Conservation (phyloP, 2,113 vertebrate genomes). For the Cephalopterus ornatus region DNA sequence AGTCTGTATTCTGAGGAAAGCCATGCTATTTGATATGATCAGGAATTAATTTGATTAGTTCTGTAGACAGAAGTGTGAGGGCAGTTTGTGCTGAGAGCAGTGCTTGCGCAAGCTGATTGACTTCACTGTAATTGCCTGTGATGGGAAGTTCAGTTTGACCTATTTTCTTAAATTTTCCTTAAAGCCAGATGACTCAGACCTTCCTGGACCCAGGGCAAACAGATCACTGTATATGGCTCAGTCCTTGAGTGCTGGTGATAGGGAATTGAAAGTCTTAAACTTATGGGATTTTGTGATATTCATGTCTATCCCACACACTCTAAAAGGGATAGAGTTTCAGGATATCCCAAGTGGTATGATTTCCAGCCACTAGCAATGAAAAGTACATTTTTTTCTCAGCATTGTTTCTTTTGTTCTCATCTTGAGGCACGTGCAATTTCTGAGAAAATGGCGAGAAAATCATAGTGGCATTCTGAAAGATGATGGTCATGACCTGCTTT, state of each 20-base stretch:
- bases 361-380: neutral
- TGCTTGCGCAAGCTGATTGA: constrained; percentile 10
- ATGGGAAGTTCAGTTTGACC: constrained; percentile 38
- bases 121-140: constrained; percentile 2
- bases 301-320: neutral
- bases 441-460: neutral
- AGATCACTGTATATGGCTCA: neutral
- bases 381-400: neutral
- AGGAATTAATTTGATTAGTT: constrained; percentile 52
- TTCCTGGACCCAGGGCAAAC: neutral
- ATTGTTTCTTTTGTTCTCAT: neutral
- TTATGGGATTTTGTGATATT: neutral
- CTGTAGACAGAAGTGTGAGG: neutral
- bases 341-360: neutral
- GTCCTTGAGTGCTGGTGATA: neutral
- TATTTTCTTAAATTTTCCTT: constrained; percentile 46
- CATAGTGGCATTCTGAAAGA: neutral
- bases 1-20: neutral
- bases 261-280: neutral
- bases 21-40: neutral
- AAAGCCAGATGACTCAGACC: constrained; percentile 34
- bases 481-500: neutral
- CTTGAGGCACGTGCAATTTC: neutral
- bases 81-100: constrained; percentile 10
- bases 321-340: neutral